Conservation (phyloP, 2,888 invertebrate genomes). For the Hipparchia sbordonii region DNA sequence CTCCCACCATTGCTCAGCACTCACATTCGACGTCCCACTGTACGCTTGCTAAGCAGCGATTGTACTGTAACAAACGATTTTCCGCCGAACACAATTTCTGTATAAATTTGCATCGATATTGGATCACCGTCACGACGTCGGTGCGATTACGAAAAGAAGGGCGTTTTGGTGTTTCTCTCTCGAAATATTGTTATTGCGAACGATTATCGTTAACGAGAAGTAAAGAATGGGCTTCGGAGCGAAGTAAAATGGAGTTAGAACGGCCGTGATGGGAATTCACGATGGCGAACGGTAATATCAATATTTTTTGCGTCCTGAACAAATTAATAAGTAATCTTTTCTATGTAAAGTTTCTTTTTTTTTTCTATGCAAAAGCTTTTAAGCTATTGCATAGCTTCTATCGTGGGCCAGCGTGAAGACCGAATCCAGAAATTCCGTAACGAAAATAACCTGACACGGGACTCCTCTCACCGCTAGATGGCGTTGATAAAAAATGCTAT, state of each 20-base stretch:
- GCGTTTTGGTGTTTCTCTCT: conserved; percentile 22
- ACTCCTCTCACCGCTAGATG: no score
- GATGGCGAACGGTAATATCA: background rate
- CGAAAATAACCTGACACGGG: no score
- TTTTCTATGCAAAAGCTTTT: no score
- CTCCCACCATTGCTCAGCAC: background rate
- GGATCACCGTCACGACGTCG: conserved; percentile 25
- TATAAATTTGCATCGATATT: conserved; percentile 37
- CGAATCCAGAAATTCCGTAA: no score
- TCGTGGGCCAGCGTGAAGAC: no score
- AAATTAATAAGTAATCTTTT: background rate
- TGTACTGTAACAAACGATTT: background rate
- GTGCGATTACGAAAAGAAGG: conserved; percentile 15
- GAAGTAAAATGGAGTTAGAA: conserved; percentile 11
- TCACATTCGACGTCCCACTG: background rate
- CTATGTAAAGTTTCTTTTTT: background rate
- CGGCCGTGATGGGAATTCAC: conserved; percentile 3
- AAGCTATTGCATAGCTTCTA: no score
- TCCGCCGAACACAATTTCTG: conserved; percentile 31
- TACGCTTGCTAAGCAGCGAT: background rate
- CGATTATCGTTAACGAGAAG: conserved; percentile 20
- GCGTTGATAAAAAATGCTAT: no score
- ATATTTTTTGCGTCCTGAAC: background rate
- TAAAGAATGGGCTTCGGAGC: conserved; percentile 4
- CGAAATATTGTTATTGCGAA: conserved; percentile 30